These are phyloP conservation scores for Lophius americanus DNA, from an alignment of 2,797 vertebrate genomes.

Conservation along the genomic window DNA sequence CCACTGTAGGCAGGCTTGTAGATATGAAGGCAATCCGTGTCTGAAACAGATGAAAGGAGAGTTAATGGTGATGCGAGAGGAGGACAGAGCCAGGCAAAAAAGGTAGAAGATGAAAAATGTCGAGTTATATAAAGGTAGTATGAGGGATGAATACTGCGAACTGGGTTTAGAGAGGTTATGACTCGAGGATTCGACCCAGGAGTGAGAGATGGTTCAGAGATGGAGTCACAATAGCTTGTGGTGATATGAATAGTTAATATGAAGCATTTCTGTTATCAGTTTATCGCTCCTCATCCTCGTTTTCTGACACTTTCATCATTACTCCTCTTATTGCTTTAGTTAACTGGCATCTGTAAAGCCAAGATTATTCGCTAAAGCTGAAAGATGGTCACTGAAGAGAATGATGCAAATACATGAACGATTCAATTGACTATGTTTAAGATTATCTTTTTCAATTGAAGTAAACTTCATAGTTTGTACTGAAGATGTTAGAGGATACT, in stretches of 20 bases:
- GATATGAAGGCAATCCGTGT: slow-evolving; percentile 45
- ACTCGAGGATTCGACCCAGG: background rate
- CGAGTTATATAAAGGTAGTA: slow-evolving; percentile 43
- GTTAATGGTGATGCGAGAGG: slow-evolving; percentile 48
- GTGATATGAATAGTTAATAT: slow-evolving; percentile 7
- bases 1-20: slow-evolving; percentile 20
- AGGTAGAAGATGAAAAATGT: slow-evolving; percentile 52
- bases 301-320: background rate
- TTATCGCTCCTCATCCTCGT: background rate
- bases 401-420: no score
- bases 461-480: no score
- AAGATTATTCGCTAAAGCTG: no score
- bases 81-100: slow-evolving; percentile 28
- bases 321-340: background rate
- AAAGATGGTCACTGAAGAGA: no score
- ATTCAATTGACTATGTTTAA: no score
- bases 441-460: no score
- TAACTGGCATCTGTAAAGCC: slow-evolving; percentile 8
- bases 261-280: background rate
- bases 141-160: slow-evolving; percentile 7
- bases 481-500: no score
- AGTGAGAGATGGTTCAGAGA: slow-evolving; percentile 6
- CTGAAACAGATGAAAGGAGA: slow-evolving; percentile 59
- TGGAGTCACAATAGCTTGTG: background rate
- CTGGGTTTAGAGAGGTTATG: no score